Percentiles rank a stretch among this genome's conserved stretches.
Conservation (phyloP, 2,797 vertebrate species). For the Trichosurus vulpecula region DNA sequence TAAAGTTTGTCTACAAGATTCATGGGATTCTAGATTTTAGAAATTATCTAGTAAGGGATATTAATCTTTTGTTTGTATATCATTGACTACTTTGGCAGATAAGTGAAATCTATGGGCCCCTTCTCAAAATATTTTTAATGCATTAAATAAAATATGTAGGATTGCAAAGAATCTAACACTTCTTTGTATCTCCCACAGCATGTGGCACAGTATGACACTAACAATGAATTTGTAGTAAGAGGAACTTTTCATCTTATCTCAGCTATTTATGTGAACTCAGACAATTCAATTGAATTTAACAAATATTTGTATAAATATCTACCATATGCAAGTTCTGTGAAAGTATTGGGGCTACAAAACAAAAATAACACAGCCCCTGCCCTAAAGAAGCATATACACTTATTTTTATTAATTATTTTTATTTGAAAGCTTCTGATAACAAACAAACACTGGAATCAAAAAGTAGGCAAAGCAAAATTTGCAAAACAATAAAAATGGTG, state of each 20-base stretch:
- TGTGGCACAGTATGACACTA: neutral
- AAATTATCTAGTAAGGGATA: neutral
- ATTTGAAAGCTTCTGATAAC: neutral
- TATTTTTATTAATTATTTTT: neutral
- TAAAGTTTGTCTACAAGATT: neutral
- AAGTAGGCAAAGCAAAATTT: too few relatives aligned
- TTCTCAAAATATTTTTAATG: neutral
- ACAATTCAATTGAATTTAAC: neutral
- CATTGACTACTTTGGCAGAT: neutral
- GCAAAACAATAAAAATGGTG: neutral
- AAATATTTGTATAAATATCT: neutral
- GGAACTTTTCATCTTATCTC: neutral
- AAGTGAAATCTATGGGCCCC: neutral
- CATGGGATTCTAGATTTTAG: neutral
- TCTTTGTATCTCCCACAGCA: neutral
- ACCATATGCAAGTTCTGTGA: neutral
- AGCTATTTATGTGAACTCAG: neutral
- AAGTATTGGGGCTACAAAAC: neutral
- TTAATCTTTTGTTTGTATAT: neutral
- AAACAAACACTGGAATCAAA: neutral
- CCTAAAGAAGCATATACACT: neutral
- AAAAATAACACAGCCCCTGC: neutral
- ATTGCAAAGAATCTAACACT: neutral
- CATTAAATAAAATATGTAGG: neutral
- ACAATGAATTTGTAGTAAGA: neutral